phyloP scores from a whole-genome alignment of 2,888 invertebrate species.

The Theodoxus fluviatilis region DNA sequence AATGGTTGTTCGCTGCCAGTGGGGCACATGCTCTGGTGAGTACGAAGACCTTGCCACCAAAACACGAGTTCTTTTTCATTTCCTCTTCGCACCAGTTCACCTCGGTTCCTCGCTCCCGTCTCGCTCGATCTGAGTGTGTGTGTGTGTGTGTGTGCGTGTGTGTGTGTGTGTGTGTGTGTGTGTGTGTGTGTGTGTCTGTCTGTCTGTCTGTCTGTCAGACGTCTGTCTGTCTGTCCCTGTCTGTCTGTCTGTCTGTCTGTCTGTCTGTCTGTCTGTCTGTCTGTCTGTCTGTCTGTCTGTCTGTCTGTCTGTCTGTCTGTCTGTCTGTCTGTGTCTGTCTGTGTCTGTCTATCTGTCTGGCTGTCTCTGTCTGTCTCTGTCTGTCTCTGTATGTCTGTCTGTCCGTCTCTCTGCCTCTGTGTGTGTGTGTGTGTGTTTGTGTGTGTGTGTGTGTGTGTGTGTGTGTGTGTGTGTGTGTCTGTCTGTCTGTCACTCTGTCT shows the following conservation, averaged over 20 bases:
- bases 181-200: neutral
- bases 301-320: neutral
- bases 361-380: neutral
- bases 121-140: neutral
- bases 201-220: neutral
- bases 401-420: constrained; percentile 12
- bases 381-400: constrained; percentile 11
- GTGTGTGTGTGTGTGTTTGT: neutral
- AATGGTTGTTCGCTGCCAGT: too few relatives aligned
- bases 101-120: constrained; percentile 16
- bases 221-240: neutral
- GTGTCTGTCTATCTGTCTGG: neutral
- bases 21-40: too few relatives aligned
- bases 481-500: neutral
- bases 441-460: neutral
- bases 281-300: neutral
- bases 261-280: neutral
- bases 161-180: neutral
- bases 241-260: neutral
- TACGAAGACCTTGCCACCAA: too few relatives aligned
- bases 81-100: neutral
- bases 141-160: neutral
- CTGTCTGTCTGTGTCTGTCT: neutral
- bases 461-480: neutral
- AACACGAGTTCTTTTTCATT: too few relatives aligned